These are phyloP conservation scores for Pherbina coryleti DNA, from an alignment of 2,888 invertebrate species.

Conservation along the genomic window DNA sequence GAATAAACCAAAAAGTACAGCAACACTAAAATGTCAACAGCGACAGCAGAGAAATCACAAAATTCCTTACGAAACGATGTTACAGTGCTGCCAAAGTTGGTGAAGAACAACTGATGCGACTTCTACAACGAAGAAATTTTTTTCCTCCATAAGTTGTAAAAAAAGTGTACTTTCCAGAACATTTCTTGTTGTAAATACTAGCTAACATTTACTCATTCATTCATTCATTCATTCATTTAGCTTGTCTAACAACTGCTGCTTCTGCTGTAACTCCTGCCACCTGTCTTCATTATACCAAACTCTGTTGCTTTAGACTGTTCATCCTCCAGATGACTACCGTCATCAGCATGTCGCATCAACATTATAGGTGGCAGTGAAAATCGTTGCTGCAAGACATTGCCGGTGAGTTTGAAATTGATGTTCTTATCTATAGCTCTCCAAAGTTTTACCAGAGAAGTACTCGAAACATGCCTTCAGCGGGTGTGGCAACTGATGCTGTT, in stretches of 20 bases:
- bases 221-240: neutral
- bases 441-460: conserved; percentile 28
- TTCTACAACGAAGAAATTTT: conserved; percentile 13
- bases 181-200: neutral
- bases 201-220: neutral
- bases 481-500: conserved; percentile 7
- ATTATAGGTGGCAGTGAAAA: neutral
- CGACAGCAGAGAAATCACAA: neutral
- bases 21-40: neutral
- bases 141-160: neutral
- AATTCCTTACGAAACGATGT: conserved; percentile 6
- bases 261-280: neutral
- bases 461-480: neutral
- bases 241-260: neutral
- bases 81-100: conserved; percentile 17
- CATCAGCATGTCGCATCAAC: neutral
- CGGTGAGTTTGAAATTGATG: conserved; percentile 39
- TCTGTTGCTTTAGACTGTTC: neutral
- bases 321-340: neutral
- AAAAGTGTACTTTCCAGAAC: neutral
- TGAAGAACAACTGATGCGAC: conserved; percentile 1
- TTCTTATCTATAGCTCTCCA: conserved; percentile 26
- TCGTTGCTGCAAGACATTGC: neutral
- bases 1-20: neutral
- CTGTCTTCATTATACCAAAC: neutral